Percentiles rank a stretch among this genome's conserved stretches.
phyloP scores from a whole-genome alignment of 1,140 invertebrate genomes.

The Akabosia matsudoensis region DNA sequence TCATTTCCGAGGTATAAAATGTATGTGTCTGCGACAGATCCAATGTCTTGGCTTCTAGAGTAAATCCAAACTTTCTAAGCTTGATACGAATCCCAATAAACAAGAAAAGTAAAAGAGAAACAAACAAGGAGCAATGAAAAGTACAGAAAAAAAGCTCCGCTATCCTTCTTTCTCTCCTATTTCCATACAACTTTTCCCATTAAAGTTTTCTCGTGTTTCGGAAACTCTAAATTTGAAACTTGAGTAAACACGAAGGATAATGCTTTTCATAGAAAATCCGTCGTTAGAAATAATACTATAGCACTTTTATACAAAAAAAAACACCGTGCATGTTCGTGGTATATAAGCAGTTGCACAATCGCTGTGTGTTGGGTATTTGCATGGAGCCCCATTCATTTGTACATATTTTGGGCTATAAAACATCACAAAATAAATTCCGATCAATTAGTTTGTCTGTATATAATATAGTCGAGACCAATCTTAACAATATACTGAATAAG shows the following conservation, averaged over 20 bases:
- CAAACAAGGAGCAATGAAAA: not conserved
- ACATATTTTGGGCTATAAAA: not conserved
- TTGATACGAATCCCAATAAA: not conserved
- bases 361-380: not conserved
- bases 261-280: no score
- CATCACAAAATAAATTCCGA: not conserved
- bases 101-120: not conserved
- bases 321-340: not conserved
- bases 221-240: no score
- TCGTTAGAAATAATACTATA: no score
- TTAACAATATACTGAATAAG: no score
- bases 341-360: not conserved
- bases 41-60: no score
- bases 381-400: not conserved
- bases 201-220: not conserved
- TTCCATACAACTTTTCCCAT: conserved; percentile 18
- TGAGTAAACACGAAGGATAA: no score
- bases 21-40: no score
- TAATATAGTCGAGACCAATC: not conserved
- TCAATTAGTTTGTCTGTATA: not conserved
- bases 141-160: not conserved
- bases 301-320: no score
- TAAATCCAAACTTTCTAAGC: not conserved
- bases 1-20: no score
- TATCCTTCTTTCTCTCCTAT: not conserved